A percentile compares a stretch with the other conserved stretches of the same genome.
phyloP scores from a whole-genome alignment of 2,113 vertebrate species.

The Osmerus mordax region DNA sequence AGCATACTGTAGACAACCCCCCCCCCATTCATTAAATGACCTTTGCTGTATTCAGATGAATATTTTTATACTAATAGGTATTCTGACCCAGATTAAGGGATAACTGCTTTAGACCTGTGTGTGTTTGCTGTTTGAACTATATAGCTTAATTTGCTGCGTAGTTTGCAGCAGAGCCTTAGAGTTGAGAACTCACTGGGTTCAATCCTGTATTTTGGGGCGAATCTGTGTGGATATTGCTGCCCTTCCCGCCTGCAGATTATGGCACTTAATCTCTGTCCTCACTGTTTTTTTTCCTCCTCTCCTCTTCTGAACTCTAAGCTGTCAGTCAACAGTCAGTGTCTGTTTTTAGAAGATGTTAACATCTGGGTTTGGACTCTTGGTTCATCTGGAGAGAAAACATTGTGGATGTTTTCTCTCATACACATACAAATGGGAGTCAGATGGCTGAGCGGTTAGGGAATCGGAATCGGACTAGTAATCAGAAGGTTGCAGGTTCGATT shows the following conservation, averaged over 20 bases:
- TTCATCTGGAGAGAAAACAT: not conserved
- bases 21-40: too few relatives aligned
- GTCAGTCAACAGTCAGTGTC: not conserved
- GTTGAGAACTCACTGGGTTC: not conserved
- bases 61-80: too few relatives aligned
- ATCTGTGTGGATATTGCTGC: not conserved
- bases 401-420: too few relatives aligned
- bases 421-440: too few relatives aligned
- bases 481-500: too few relatives aligned
- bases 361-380: not conserved
- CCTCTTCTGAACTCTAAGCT: not conserved
- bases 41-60: too few relatives aligned
- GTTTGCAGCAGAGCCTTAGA: not conserved
- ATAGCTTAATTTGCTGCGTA: not conserved
- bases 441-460: too few relatives aligned
- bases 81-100: too few relatives aligned
- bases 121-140: not conserved
- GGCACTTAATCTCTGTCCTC: not conserved
- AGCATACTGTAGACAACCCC: too few relatives aligned
- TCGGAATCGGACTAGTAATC: too few relatives aligned
- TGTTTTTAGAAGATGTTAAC: constrained; percentile 1
- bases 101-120: too few relatives aligned
- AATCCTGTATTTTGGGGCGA: not conserved
- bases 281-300: not conserved
- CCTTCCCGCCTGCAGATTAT: constrained; percentile 5